Evolutionary conservation across 2,888 invertebrate species (phyloP).

Genomic region (Agrochola lychnidis): DNA sequence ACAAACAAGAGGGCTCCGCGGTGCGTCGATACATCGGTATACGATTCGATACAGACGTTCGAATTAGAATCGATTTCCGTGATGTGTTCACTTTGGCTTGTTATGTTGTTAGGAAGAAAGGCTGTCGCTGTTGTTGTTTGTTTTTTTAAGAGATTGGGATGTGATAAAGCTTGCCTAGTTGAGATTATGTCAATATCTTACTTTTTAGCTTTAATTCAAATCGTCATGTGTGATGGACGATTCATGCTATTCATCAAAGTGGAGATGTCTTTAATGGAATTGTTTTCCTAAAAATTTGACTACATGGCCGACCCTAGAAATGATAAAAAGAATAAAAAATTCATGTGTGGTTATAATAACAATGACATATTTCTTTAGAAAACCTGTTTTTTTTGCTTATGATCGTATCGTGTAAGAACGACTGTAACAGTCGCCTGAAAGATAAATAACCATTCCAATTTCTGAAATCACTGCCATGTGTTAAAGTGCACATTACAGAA

Average conservation of each 20-base stretch:
- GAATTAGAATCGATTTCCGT: constrained; percentile 80
- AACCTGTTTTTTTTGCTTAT: constrained; percentile 13
- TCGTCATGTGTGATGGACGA: neutral
- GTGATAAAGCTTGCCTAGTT: neutral
- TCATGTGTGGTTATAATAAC: neutral
- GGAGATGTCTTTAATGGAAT: neutral
- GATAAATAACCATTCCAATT: constrained; percentile 54
- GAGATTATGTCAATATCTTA: neutral
- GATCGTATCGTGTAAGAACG: constrained; percentile 16
- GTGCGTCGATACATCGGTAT: constrained; percentile 78
- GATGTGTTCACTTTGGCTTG: constrained; percentile 71
- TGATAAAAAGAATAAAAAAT: neutral
- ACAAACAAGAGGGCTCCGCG: constrained; percentile 87
- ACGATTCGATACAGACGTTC: constrained; percentile 77
- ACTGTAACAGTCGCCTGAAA: constrained; percentile 40
- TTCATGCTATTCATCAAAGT: neutral
- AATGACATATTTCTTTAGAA: neutral
- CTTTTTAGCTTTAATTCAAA: neutral
- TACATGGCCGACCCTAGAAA: no score
- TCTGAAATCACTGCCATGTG: constrained; percentile 37
- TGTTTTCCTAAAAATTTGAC: neutral
- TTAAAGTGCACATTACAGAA: constrained; percentile 46
- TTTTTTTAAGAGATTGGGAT: constrained; percentile 23
- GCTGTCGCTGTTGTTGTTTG: constrained; percentile 27
- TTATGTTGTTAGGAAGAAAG: constrained; percentile 60